These are phyloP conservation scores for Fopius arisanus DNA, from an alignment of 1,140 invertebrate genomes.

Conservation along the genomic window DNA sequence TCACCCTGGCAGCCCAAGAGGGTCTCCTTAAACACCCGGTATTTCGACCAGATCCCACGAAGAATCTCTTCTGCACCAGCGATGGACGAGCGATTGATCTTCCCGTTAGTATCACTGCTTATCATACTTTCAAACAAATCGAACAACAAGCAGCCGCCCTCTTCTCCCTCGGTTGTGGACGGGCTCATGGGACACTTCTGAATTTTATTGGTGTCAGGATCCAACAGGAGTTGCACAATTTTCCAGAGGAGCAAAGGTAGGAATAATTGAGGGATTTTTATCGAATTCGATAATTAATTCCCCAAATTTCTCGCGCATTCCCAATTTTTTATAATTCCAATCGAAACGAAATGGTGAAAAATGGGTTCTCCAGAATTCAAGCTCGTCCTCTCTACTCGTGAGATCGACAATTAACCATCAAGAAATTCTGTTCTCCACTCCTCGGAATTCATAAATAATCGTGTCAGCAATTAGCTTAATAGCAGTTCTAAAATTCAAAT, in stretches of 20 bases:
- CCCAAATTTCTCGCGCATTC: too few species aligned
- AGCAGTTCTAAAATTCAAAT: not conserved
- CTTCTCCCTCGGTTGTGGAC: constrained; percentile 68
- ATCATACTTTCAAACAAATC: constrained; percentile 71
- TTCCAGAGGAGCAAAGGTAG: constrained; percentile 71
- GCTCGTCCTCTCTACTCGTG: too few species aligned
- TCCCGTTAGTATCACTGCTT: constrained; percentile 69
- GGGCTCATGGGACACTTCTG: constrained; percentile 68
- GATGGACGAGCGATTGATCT: constrained; percentile 72
- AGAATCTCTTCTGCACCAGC: constrained; percentile 71
- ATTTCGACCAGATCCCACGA: constrained; percentile 60
- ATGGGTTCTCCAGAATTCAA: too few species aligned
- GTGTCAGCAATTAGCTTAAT: not conserved
- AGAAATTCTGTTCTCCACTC: too few species aligned
- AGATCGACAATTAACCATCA: too few species aligned
- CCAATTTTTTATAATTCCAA: too few species aligned
- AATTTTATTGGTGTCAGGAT: constrained; percentile 72
- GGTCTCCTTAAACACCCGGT: constrained; percentile 68
- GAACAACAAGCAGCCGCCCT: constrained; percentile 70
- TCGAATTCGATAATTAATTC: not conserved
- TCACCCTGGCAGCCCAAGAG: constrained; percentile 72
- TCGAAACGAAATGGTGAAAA: too few species aligned
- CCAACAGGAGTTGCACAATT: constrained; percentile 72
- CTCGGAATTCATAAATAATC: too few species aligned
- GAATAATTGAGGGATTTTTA: not conserved